A percentile compares a stretch with the other conserved stretches of the same genome.
Evolutionary conservation across 2,113 vertebrate genomes (phyloP).

Genomic region (Dunckerocampus dactyliophorus): DNA sequence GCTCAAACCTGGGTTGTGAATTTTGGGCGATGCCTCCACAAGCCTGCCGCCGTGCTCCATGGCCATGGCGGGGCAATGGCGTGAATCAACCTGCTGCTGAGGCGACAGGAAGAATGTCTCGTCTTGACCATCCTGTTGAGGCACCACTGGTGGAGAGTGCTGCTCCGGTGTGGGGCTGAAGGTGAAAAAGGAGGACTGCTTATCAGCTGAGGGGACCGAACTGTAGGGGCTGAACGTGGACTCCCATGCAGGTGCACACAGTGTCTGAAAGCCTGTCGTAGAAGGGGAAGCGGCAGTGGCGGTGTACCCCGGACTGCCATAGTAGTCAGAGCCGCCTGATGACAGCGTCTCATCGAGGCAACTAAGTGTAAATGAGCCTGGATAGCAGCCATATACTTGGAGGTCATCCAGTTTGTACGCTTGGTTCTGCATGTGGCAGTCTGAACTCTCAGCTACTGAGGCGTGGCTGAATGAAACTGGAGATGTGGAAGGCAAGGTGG

Average conservation of each 20-base stretch:
- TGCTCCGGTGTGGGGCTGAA: slow-evolving; percentile 73
- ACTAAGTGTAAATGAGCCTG: slow-evolving; percentile 78
- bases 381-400: slow-evolving; percentile 89
- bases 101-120: slow-evolving; percentile 72
- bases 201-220: slow-evolving; percentile 55
- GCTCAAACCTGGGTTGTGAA: slow-evolving; percentile 61
- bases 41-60: slow-evolving; percentile 65
- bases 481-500: slow-evolving; percentile 53
- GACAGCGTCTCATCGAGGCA: slow-evolving; percentile 84
- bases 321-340: slow-evolving; percentile 88
- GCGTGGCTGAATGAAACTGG: slow-evolving; percentile 42
- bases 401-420: slow-evolving; percentile 87
- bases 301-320: slow-evolving; percentile 82
- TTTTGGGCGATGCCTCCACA: slow-evolving; percentile 70
- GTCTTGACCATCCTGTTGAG: slow-evolving; percentile 65
- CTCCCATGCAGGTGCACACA: slow-evolving; percentile 78
- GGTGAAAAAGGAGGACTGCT: slow-evolving; percentile 78
- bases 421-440: slow-evolving; percentile 66
- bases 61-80: slow-evolving; percentile 70
- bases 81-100: slow-evolving; percentile 54
- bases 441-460: slow-evolving; percentile 42
- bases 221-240: slow-evolving; percentile 82
- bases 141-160: slow-evolving; percentile 58
- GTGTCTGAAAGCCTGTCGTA: slow-evolving; percentile 77
- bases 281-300: slow-evolving; percentile 75